Evolutionary conservation across 2,113 vertebrate species (phyloP).

Genomic region (Scalopus aquaticus): DNA sequence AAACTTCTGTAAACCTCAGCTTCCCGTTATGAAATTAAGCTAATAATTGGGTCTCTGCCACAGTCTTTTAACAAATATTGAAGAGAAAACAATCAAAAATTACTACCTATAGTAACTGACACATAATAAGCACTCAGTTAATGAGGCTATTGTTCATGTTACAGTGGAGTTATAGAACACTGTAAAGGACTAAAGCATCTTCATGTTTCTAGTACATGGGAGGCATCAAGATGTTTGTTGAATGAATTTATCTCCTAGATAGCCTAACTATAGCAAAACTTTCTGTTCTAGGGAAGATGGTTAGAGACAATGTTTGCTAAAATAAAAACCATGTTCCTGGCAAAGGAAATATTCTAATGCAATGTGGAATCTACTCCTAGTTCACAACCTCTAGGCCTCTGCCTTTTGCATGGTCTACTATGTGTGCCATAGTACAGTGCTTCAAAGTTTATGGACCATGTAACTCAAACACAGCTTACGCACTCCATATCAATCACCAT

Average conservation of each 20-base stretch:
- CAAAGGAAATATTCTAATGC: background rate
- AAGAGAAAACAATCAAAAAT: background rate
- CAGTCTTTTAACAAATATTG: background rate
- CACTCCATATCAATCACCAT: background rate
- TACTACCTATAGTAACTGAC: background rate
- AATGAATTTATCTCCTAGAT: background rate
- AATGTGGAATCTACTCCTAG: background rate
- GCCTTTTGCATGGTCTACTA: background rate
- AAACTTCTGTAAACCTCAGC: background rate
- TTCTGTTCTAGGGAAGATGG: background rate
- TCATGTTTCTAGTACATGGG: background rate
- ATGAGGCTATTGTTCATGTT: background rate
- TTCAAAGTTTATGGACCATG: background rate
- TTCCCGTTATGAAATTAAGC: slow-evolving; percentile 2
- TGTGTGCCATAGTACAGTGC: too few relatives aligned
- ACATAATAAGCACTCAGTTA: background rate
- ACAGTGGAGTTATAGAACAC: background rate
- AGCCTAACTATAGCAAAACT: background rate
- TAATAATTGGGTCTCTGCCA: background rate
- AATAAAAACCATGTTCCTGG: background rate
- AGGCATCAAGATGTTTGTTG: background rate
- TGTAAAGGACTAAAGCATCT: background rate
- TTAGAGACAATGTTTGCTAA: background rate
- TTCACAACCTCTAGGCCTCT: background rate
- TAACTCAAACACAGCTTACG: background rate